phyloP scores from a whole-genome alignment of 1,140 invertebrate genomes.

The Lethrus apterus region DNA sequence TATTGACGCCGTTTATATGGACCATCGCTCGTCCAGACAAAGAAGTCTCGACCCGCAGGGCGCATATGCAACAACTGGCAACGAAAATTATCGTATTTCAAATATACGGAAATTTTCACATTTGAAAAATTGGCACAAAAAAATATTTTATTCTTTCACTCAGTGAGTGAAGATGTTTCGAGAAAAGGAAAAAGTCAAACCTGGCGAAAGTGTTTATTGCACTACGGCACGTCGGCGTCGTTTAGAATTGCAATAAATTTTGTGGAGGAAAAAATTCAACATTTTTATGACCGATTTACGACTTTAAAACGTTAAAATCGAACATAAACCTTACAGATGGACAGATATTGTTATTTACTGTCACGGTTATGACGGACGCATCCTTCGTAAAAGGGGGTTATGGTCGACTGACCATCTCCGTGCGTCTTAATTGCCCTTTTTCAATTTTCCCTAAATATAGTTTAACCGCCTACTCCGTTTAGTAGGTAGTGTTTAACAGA shows the following conservation, averaged over 20 bases:
- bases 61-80: constrained; percentile 6
- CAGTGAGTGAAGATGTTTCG: not conserved
- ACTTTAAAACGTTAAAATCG: constrained; percentile 15
- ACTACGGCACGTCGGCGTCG: not conserved
- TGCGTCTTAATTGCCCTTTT: constrained; percentile 9
- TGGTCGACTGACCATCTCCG: not conserved
- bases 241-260: constrained; percentile 8
- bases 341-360: constrained; percentile 20
- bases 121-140: not conserved
- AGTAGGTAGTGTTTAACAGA: not conserved
- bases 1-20: constrained; percentile 19
- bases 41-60: constrained; percentile 7
- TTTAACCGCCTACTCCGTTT: constrained; percentile 9
- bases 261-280: constrained; percentile 2
- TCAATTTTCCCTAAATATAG: constrained; percentile 13
- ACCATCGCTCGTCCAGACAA: constrained; percentile 13
- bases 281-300: constrained; percentile 16
- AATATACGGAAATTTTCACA: too few relatives aligned
- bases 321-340: constrained; percentile 13
- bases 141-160: not conserved
- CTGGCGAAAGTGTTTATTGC: constrained; percentile 1
- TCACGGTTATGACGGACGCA: constrained; percentile 18
- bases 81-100: too few relatives aligned
- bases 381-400: constrained; percentile 2
- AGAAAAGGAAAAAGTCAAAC: not conserved